phyloP scores from a whole-genome alignment of 2,113 vertebrate genomes.

The Fregata magnificens region DNA sequence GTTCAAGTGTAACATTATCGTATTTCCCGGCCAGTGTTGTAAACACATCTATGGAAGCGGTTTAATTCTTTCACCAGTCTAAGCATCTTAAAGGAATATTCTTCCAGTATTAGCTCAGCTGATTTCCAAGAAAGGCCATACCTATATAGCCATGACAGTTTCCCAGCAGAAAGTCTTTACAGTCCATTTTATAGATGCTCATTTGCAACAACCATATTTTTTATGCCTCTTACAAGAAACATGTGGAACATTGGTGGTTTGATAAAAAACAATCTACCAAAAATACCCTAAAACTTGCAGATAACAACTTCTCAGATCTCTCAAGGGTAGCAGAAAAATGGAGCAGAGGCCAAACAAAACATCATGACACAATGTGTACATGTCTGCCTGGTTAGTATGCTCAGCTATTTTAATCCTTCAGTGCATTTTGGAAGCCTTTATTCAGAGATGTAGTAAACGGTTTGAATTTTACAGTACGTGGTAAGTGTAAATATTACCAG shows the following conservation, averaged over 20 bases:
- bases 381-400: neutral
- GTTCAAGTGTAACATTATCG: neutral
- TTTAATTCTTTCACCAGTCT: neutral
- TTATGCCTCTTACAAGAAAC: neutral
- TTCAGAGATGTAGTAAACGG: constrained; percentile 6
- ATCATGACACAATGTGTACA: constrained; percentile 36
- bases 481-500: constrained; percentile 48
- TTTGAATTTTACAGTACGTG: neutral
- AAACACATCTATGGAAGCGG: neutral
- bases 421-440: constrained; percentile 38
- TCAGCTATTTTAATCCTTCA: constrained; percentile 30
- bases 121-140: neutral
- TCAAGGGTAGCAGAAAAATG: constrained; percentile 1
- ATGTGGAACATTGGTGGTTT: neutral
- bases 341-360: constrained; percentile 44
- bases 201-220: neutral
- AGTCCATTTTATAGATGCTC: neutral
- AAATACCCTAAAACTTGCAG: neutral
- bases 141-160: neutral
- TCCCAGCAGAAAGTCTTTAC: neutral
- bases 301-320: neutral
- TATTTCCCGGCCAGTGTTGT: neutral
- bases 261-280: neutral
- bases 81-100: neutral
- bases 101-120: neutral